Evolutionary conservation across 2,797 vertebrate species (phyloP).

Genomic region (Nannoperca australis): DNA sequence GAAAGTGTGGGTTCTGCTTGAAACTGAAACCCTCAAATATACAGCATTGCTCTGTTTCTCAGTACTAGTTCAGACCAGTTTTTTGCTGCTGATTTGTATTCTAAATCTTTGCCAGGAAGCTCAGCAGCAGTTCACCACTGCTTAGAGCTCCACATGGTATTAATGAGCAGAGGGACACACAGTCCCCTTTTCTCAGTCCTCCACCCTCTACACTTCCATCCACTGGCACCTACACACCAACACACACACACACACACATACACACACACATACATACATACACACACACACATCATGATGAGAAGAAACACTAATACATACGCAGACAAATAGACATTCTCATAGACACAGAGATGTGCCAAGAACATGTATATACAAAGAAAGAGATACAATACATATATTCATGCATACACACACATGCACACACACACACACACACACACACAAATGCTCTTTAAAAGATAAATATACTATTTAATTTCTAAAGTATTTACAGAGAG

Average conservation of each 20-base stretch:
- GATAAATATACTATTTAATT: conserved; percentile 8
- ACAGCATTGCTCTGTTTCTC: conserved; percentile 7
- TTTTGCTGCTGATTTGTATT: conserved; percentile 61
- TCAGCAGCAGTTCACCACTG: conserved; percentile 57
- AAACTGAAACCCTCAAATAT: conserved; percentile 19
- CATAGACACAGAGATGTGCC: not conserved
- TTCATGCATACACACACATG: conserved; percentile 1
- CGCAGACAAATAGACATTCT: conserved; percentile 4
- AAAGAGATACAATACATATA: not conserved
- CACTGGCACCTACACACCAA: conserved; percentile 45
- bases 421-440: not conserved
- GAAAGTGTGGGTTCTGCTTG: conserved; percentile 23
- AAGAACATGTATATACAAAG: not conserved
- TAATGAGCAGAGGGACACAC: conserved; percentile 72
- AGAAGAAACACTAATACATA: not conserved
- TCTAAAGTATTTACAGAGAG: conserved; percentile 17
- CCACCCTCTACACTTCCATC: conserved; percentile 40
- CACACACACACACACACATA: not conserved
- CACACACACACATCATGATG: not conserved
- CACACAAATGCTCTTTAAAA: not conserved
- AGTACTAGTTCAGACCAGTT: conserved; percentile 59
- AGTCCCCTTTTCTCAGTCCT: conserved; percentile 55
- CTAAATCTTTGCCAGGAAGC: conserved; percentile 60
- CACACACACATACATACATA: not conserved
- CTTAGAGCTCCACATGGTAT: conserved; percentile 70